A percentile compares a stretch with the other conserved stretches of the same genome.
phyloP scores from a whole-genome alignment of 2,797 vertebrate genomes.

The Sternotherus odoratus region DNA sequence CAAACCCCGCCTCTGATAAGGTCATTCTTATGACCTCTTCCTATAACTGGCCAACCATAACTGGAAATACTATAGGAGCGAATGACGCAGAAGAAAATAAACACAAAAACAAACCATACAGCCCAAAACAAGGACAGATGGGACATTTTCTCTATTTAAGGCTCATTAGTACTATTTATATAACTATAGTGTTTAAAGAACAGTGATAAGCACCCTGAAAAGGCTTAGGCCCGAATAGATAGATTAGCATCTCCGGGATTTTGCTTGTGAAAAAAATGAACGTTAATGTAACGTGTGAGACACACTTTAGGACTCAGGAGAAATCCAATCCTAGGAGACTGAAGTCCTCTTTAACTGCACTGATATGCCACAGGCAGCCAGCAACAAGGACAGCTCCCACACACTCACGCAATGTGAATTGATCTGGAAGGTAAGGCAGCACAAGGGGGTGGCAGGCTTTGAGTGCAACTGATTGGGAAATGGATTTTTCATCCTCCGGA shows the following conservation, averaged over 20 bases:
- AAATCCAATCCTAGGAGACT: neutral
- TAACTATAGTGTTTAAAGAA: neutral
- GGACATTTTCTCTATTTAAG: constrained; percentile 36
- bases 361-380: constrained; percentile 36
- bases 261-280: neutral
- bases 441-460: neutral
- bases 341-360: constrained; percentile 51
- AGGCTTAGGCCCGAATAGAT: constrained; percentile 23
- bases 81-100: neutral
- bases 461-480: neutral
- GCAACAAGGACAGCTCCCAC: constrained; percentile 12
- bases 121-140: neutral
- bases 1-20: neutral
- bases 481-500: neutral
- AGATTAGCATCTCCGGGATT: neutral
- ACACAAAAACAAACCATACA: neutral
- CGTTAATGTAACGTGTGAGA: constrained; percentile 6
- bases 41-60: neutral
- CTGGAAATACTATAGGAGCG: neutral
- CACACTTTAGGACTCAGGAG: neutral
- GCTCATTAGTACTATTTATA: neutral
- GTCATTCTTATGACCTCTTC: neutral
- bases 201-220: constrained; percentile 24
- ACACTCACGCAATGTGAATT: neutral
- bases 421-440: constrained; percentile 10